Evolutionary conservation across 2,888 invertebrate genomes (phyloP).

Genomic region (Gortyna flavago): DNA sequence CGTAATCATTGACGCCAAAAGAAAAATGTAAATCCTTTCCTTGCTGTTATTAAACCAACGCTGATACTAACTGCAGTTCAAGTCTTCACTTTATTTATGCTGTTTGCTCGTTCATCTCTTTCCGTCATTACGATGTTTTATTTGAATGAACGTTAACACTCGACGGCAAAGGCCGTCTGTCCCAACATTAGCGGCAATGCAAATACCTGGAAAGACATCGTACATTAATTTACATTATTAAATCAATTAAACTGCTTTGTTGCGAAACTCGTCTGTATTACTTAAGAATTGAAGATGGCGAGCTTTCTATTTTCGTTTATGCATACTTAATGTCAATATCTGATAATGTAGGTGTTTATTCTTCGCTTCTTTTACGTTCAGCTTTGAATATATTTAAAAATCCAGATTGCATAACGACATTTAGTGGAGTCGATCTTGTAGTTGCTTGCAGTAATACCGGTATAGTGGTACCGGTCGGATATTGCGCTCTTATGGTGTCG

Average conservation of each 20-base stretch:
- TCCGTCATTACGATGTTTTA: slow-evolving; percentile 23
- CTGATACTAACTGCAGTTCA: slow-evolving; percentile 16
- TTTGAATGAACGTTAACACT: slow-evolving; percentile 30
- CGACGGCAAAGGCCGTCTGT: slow-evolving; percentile 54
- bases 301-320: slow-evolving; percentile 39
- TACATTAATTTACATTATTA: slow-evolving; percentile 66
- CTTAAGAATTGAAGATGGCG: slow-evolving; percentile 22
- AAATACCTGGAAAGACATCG: slow-evolving; percentile 60
- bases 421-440: slow-evolving; percentile 50
- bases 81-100: slow-evolving; percentile 22
- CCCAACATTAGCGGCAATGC: slow-evolving; percentile 54
- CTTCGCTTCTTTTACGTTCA: slow-evolving; percentile 14
- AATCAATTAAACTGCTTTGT: slow-evolving; percentile 58
- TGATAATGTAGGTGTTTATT: slow-evolving; percentile 21
- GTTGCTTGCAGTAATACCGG: slow-evolving; percentile 60
- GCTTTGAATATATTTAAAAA: slow-evolving; percentile 38
- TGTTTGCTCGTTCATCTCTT: slow-evolving; percentile 13
- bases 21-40: slow-evolving; percentile 35
- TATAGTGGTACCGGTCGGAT: slow-evolving; percentile 80
- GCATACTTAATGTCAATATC: slow-evolving; percentile 18
- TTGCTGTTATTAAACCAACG: slow-evolving; percentile 23
- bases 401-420: slow-evolving; percentile 41
- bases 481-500: slow-evolving; percentile 85
- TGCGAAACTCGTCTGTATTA: slow-evolving; percentile 25
- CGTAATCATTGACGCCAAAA: slow-evolving; percentile 23